phyloP scores from a whole-genome alignment of 2,888 invertebrate genomes.

The Venusia cambrica region DNA sequence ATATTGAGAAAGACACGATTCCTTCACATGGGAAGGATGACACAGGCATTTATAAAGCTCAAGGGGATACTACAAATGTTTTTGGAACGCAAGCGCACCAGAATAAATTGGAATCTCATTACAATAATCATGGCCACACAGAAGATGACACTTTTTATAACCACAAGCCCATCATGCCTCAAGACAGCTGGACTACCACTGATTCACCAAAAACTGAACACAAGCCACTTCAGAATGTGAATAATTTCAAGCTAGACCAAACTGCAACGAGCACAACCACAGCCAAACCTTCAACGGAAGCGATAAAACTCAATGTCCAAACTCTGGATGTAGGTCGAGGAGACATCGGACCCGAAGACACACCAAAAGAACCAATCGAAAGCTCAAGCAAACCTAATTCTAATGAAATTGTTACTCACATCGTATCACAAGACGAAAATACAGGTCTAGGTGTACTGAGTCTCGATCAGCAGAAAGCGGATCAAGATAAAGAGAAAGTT shows the following conservation, averaged over 20 bases:
- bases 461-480: slow-evolving; percentile 21
- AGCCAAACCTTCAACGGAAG: slow-evolving; percentile 10
- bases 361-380: slow-evolving; percentile 15
- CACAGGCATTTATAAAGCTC: slow-evolving; percentile 1
- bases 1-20: slow-evolving; percentile 32
- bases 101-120: slow-evolving; percentile 1
- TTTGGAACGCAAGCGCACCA: slow-evolving; percentile 6
- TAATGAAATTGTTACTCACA: slow-evolving; percentile 14
- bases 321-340: slow-evolving; percentile 38
- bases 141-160: neutral
- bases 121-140: neutral
- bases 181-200: neutral
- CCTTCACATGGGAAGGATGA: slow-evolving; percentile 10
- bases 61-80: slow-evolving; percentile 4
- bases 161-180: no score
- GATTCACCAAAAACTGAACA: slow-evolving; percentile 2
- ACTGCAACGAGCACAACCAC: slow-evolving; percentile 4
- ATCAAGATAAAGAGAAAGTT: slow-evolving; percentile 10
- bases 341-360: slow-evolving; percentile 40
- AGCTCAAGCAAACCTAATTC: slow-evolving; percentile 5
- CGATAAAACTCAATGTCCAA: slow-evolving; percentile 15
- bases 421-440: slow-evolving; percentile 2
- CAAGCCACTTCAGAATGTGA: slow-evolving; percentile 1
- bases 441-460: slow-evolving; percentile 20
- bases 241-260: no score